Evolutionary conservation across 2,113 vertebrate genomes (phyloP).

Genomic region (Limanda limanda): DNA sequence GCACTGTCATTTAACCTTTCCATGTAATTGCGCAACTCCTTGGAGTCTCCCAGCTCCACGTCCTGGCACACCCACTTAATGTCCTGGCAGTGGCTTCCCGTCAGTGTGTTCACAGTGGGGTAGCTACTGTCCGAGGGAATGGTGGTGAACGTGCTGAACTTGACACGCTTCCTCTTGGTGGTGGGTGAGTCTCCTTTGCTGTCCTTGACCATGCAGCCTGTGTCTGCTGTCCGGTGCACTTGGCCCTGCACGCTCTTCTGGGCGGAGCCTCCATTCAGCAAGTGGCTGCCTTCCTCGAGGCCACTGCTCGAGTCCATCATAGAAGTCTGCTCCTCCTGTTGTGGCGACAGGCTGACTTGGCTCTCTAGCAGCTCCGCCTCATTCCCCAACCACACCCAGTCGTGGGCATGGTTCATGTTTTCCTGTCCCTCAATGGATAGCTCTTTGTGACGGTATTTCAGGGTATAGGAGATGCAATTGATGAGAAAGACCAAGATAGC

Average conservation of each 20-base stretch:
- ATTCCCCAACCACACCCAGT: slow-evolving; percentile 98
- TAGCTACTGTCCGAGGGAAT: slow-evolving; percentile 85
- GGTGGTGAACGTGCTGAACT: slow-evolving; percentile 93
- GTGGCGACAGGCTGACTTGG: slow-evolving; percentile 79
- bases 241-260: slow-evolving; percentile 85
- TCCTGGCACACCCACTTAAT: slow-evolving; percentile 94
- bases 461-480: slow-evolving; percentile 94
- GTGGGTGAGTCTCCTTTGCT: slow-evolving; percentile 86
- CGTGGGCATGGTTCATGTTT: slow-evolving; percentile 90
- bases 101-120: slow-evolving; percentile 86
- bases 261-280: slow-evolving; percentile 85
- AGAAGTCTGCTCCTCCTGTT: slow-evolving; percentile 88
- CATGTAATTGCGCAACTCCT: slow-evolving; percentile 88
- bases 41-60: slow-evolving; percentile 84
- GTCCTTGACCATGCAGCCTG: slow-evolving; percentile 76
- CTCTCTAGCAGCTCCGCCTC: slow-evolving; percentile 91
- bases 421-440: slow-evolving; percentile 90
- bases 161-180: slow-evolving; percentile 92
- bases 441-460: slow-evolving; percentile 95
- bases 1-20: slow-evolving; percentile 88
- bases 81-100: slow-evolving; percentile 84
- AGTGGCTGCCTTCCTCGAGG: slow-evolving; percentile 84
- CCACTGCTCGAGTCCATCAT: slow-evolving; percentile 86
- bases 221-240: slow-evolving; percentile 77
- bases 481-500: slow-evolving; percentile 97